Base-by-base conservation (phyloP, 2,113 vertebrate species). In the Bos javanicus region DNA sequence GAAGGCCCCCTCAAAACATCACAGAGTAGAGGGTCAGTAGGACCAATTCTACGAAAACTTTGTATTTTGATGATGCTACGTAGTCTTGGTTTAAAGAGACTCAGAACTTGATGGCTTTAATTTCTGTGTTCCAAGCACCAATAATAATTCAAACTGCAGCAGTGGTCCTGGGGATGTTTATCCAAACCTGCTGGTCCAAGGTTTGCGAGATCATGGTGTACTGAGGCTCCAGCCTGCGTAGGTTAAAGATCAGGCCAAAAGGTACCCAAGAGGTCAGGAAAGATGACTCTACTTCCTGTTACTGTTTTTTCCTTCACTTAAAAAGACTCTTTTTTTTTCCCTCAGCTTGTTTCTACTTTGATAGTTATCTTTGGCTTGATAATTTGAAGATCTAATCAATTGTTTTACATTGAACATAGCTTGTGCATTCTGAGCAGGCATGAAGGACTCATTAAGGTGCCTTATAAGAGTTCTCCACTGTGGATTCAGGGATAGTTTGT, bases 271-370 rank as follows among this genome's bases (percentile, higher is more conserved):
- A 26, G 10, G 9, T 52, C 33, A 64, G 56, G 25, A 82, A 89
- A 90, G 59, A 67, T 87, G 25, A 95, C 88, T 92, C 25, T 71
- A 3, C 25, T 94, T 92, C 43, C 95, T 92, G 60, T 89, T 88
- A 93, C 7, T 95, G 21, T 71, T 96, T 97, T 95, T 16, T 90
- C 33, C 33, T 28, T 87, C 39, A 54, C 11, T 74, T 85, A 52
- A 88, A 89, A 71, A 8, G 14, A 36, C 64, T n/a, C 39, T 82
- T 26, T 90, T 74, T 78, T 59, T 78, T 59, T 30, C 1, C 3
- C 30, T 59, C 21, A 21, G 19, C 16, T 60, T 86, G 3, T 36
- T 95, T 80, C 76, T 46, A 50, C 23, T 64, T 94, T 86, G 60
- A 93, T 80, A 46, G 9, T 30, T 80, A 36, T 80, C 25, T 84